Evolutionary conservation across 2,797 vertebrate species (phyloP), one percentile per base, ranked within the genome.

Genomic region (Myripristis jacobus): DNA sequence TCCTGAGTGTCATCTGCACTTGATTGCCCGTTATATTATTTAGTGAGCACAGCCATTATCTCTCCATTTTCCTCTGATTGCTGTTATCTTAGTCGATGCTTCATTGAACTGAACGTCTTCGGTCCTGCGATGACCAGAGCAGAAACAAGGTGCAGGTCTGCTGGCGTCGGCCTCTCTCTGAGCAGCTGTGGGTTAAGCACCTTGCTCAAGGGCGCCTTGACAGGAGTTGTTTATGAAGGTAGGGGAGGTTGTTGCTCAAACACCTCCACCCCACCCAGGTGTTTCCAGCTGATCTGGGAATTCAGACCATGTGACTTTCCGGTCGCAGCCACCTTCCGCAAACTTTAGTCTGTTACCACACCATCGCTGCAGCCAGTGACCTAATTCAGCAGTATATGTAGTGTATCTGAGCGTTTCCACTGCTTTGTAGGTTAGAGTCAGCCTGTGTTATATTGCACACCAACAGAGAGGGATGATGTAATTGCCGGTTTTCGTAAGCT

Each of bases 361-460:
- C 2, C 5, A 1, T 21, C 12, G 27, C 41, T 43, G 59, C 52
- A 43, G 56, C 43, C 52, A 12, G 29, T 29, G 57, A 31, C 61
- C 53, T 18, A 11, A 3, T 29, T 53, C 47, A 59, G 63, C 2
- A 2, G 59, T 74, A 57, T 31, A 61, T 36, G 8, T 36, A 9
- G 34, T 21, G 13, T 16, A 44, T 55, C 25, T 44, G 29, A 0
- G 41, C n/a, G 22, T 36, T 50, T 57, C 3, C 31, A 63, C 50
- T 8, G 44, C 50, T 57, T 53, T 65, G 8, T 1, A 36, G 67
- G 57, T 62, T 41, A 70, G n/a, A 60, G 31, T 78, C 7, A 48
- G 64, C 4, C 21, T 62, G 57, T 78, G 62, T 73, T 66, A 12
- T 25, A 59, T 25, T 71, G 75, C 8, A 11, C 34, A 36, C 8